Evolutionary conservation across 2,113 vertebrate genomes (phyloP).

Genomic region (Sander lucioperca): DNA sequence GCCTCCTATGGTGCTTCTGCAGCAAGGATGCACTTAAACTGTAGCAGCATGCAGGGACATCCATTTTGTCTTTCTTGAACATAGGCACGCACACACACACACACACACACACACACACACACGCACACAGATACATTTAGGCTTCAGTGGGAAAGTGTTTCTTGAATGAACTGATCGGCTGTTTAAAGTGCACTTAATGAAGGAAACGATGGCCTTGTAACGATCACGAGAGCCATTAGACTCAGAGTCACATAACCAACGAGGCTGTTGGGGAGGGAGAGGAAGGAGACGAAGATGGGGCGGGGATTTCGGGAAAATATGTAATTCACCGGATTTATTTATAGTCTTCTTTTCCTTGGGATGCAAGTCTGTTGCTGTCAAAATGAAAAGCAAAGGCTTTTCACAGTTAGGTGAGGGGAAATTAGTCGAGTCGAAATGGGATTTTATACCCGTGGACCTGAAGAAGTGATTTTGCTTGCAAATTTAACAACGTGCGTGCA

Average conservation of each 20-base stretch:
- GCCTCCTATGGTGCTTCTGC: conserved; percentile 41
- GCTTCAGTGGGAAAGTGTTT: conserved; percentile 16
- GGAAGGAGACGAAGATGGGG: not conserved
- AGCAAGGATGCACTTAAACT: conserved; percentile 4
- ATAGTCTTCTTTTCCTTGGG: not conserved
- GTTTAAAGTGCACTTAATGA: conserved; percentile 23
- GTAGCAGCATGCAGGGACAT: conserved; percentile 13
- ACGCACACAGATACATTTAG: not conserved
- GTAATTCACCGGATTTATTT: conserved; percentile 28
- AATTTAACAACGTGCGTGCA: conserved; percentile 27
- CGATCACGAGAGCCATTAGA: conserved; percentile 31
- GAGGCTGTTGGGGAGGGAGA: conserved; percentile 10
- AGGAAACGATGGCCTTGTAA: conserved; percentile 43
- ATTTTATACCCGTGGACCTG: conserved; percentile 1
- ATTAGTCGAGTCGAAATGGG: conserved; percentile 13
- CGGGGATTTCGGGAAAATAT: conserved; percentile 5
- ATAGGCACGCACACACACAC: conserved; percentile 1
- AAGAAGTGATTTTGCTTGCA: not conserved
- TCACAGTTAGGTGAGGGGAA: not conserved
- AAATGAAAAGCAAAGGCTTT: not conserved
- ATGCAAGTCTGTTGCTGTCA: conserved; percentile 6
- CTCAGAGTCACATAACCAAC: conserved; percentile 27
- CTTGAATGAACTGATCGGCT: conserved; percentile 2
- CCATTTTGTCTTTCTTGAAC: not conserved
- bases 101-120: not conserved